A percentile compares a stretch with the other conserved stretches of the same genome.
phyloP scores from a whole-genome alignment of 1,140 invertebrate species.

The Paraescarpia echinospica region DNA sequence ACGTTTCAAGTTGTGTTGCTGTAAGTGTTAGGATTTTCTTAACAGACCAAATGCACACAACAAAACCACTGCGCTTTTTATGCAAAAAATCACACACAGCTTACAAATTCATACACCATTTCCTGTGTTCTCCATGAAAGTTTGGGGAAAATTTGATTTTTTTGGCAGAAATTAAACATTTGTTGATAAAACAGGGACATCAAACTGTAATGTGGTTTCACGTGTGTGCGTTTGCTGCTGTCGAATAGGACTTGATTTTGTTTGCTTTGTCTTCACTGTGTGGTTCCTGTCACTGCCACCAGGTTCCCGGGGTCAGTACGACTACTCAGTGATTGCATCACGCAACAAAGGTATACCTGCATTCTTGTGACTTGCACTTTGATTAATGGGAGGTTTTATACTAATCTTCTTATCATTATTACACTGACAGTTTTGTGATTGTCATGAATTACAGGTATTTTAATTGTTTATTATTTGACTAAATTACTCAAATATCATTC shows the following conservation, averaged over 20 bases:
- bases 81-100: neutral
- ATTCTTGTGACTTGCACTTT: neutral
- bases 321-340: neutral
- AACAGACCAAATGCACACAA: neutral
- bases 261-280: neutral
- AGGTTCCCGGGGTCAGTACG: neutral
- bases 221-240: neutral
- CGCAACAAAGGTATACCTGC: neutral
- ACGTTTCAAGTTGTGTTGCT: neutral
- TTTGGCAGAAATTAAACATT: neutral
- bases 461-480: neutral
- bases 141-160: neutral
- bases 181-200: neutral
- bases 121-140: too few relatives aligned
- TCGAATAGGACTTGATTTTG: neutral
- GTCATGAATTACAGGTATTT: neutral
- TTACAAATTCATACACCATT: neutral
- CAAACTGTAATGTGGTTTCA: neutral
- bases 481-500: neutral
- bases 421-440: too few relatives aligned
- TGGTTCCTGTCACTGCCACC: slow-evolving; percentile 3
- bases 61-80: neutral
- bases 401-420: neutral
- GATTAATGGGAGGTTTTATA: neutral
- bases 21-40: neutral